Base-by-base conservation (phyloP, 2,113 vertebrate genomes). In the Forbesichthys papilliferus region DNA sequence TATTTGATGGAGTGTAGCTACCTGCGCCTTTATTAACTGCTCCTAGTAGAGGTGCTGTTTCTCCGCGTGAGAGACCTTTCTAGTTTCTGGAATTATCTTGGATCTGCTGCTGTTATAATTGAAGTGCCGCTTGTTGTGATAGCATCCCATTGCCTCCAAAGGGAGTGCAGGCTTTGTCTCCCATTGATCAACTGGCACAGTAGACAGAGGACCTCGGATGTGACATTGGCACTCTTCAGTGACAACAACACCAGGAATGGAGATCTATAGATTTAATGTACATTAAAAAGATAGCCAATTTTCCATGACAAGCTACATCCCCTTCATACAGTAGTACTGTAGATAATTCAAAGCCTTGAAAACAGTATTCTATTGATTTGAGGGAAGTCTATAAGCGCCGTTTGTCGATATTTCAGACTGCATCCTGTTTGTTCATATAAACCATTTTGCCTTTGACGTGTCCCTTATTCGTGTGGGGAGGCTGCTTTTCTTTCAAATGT, bases 91-190 rank as follows among this genome's bases (percentile, higher is more conserved):
- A 54, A 60, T 81, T 86, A 86, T 86, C 75, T 82, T 63, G 48
- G 53, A 82, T 84, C 71, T 73, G 71, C 61, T 61, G 34, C 67
- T 70, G 55, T 79, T 83, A 74, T 78, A 89, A 80, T 66, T 84
- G 62, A 89, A 83, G 77, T 75, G 74, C 52, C 73, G 34, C 64
- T 66, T 71, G 65, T 47, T 27, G 66, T 71, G 77, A 88, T 84
- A 82, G 85, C 27, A 61, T 78, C 69, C 70, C 63, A 61, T 59
- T 79, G 76, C 79, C 59, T 69, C 66, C 46, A 64, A 53, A 48
- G 66, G 62, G 53, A 85, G 70, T 57, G 74, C 52, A 71, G 60
- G 68, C 60, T 78, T 75, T 78, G 73, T 83, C 47, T 73, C 66
- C 62, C 79, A 90, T 79, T 82, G 87, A 88, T 84, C 20, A 55